Evolutionary conservation across 2,113 vertebrate genomes (phyloP).

Genomic region (Brevimyrus niger): DNA sequence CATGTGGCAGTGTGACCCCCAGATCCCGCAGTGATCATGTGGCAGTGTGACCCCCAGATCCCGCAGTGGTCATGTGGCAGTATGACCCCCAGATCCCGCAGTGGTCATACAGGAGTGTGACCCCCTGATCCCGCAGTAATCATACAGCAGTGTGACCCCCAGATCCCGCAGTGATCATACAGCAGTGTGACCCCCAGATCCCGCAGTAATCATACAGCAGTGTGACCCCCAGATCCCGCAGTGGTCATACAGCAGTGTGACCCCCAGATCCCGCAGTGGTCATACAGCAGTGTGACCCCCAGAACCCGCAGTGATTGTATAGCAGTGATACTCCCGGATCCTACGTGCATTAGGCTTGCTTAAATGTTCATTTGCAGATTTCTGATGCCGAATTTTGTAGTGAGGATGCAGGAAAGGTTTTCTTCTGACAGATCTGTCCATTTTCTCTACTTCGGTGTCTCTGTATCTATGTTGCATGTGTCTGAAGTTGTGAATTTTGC

Average conservation of each 20-base stretch:
- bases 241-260: not conserved
- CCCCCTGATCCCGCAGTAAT: not conserved
- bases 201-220: too few species aligned
- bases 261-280: not conserved
- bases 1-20: not conserved
- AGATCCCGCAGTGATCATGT: not conserved
- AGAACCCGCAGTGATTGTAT: not conserved
- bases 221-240: not conserved
- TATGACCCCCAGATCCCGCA: too few species aligned
- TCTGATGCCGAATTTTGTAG: too few species aligned
- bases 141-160: not conserved
- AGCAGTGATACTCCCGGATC: not conserved
- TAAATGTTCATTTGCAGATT: too few species aligned
- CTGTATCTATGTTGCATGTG: not conserved
- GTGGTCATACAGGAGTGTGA: too few species aligned
- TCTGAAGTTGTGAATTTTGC: not conserved
- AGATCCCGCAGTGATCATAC: not conserved
- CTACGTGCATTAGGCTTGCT: not conserved
- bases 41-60: not conserved
- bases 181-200: not conserved
- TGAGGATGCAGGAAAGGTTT: not conserved
- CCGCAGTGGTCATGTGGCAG: too few species aligned
- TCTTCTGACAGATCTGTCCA: not conserved
- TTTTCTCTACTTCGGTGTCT: not conserved
- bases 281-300: not conserved